Evolutionary conservation across 2,888 invertebrate genomes (phyloP), one percentile per base, ranked within the genome.

Genomic region (Panopea generosa): DNA sequence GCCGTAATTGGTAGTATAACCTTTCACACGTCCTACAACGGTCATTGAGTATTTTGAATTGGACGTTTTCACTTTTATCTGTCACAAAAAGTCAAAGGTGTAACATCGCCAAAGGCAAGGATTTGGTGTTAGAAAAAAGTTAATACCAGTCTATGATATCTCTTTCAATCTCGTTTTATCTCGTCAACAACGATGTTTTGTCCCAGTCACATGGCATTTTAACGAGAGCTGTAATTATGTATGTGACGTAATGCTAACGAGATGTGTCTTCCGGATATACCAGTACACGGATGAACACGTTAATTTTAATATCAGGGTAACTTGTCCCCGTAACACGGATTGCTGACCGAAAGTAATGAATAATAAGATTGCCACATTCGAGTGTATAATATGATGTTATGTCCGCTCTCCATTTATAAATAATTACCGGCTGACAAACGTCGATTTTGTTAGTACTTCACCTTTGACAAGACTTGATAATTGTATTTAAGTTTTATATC

Each of bases 21-120:
- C 52, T 62, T 71, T 71, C 71, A 40, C 71, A 71, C 71, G 57
- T 57, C 66, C 27, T 57, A 38, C 52, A 71, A 55, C 59, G 62
- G 50, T 65, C 71, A 63, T 18, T 65, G 45, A 63, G 40, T 33
- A 71, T 59, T 59, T 63, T 49, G 43, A 50, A 63, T 50, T 50
- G 45, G 33, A 26, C 43, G 29, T 50, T 57, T 67, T 60, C 47
- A 26, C 45, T 16, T 60, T 49, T 26, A 56, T 27, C 20, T 47
- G 29, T 38, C 50, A 50, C 47, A 52, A 40, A 69, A 55, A 43
- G 29, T 26, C 11, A 33, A 61, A 33, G 53, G 68, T 69, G 68
- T 69, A 43, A 55, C 60, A 27, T 14, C 7, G 61, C 68, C 61
- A 11, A 9, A 29, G 60, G 68, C 43, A 9, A 24, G 18, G 61